Conservation (phyloP, 2,888 invertebrate genomes). For the Nycteola revayana region DNA sequence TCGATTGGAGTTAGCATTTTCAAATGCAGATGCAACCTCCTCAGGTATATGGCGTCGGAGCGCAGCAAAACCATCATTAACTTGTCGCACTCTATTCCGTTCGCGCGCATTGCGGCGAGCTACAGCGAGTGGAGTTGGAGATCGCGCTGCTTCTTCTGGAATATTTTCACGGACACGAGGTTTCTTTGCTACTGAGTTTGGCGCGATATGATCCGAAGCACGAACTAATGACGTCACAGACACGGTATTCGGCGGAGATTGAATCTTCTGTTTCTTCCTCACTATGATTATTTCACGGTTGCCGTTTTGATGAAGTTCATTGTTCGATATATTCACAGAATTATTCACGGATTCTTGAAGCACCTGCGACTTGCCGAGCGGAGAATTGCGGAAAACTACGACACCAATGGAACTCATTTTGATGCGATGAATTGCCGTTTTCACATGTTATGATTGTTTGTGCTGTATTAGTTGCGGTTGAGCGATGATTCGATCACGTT, state of each 20-base stretch:
- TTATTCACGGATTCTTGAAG: conserved; percentile 85
- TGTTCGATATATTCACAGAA: conserved; percentile 78
- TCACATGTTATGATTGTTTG: conserved; percentile 68
- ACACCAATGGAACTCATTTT: conserved; percentile 82
- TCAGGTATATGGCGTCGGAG: conserved; percentile 93
- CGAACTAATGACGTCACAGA: conserved; percentile 73
- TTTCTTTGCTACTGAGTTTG: conserved; percentile 56
- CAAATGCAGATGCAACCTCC: conserved; percentile 87
- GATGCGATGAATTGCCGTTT: conserved; percentile 55
- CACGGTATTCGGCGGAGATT: conserved; percentile 59
- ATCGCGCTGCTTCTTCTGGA: conserved; percentile 67
- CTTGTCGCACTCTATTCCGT: conserved; percentile 95
- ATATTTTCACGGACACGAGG: conserved; percentile 65
- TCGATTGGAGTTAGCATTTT: conserved; percentile 84
- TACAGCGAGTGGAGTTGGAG: conserved; percentile 90
- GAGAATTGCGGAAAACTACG: conserved; percentile 82
- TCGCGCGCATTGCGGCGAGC: conserved; percentile 95
- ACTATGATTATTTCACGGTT: conserved; percentile 80
- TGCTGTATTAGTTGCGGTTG: conserved; percentile 48
- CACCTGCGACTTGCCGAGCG: conserved; percentile 83
- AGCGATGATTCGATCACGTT: conserved; percentile 50
- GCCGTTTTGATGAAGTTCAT: conserved; percentile 56
- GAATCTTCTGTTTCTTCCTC: conserved; percentile 73
- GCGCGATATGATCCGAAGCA: conserved; percentile 52
- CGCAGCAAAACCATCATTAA: conserved; percentile 95